Percentiles rank a stretch among this genome's conserved stretches.
Evolutionary conservation across 1,140 invertebrate genomes (phyloP).

Genomic region (Lepidurus packardi): DNA sequence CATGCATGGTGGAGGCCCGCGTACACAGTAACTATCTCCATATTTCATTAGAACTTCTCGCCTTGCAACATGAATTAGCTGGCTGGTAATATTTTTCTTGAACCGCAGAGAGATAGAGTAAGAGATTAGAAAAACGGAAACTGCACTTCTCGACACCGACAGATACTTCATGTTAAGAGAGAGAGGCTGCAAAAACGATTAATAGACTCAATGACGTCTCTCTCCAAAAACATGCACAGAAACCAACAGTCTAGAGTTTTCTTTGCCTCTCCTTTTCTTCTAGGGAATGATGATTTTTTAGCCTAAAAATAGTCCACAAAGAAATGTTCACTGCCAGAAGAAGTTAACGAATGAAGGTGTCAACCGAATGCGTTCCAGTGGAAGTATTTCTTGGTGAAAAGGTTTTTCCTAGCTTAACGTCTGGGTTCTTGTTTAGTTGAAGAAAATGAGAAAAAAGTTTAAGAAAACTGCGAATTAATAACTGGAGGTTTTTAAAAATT

Average conservation of each 20-base stretch:
- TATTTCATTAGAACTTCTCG: not conserved
- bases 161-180: not conserved
- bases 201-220: constrained; percentile 12
- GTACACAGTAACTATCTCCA: not conserved
- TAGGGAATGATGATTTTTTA: not conserved
- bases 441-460: too few relatives aligned
- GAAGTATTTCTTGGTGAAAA: too few relatives aligned
- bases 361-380: not conserved
- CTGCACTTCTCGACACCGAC: not conserved
- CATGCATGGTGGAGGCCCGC: too few relatives aligned
- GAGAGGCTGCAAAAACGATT: constrained; percentile 5
- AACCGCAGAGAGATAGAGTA: not conserved
- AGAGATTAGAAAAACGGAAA: constrained; percentile 14
- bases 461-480: too few relatives aligned
- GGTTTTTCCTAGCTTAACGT: too few relatives aligned
- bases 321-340: not conserved
- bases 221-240: not conserved
- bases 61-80: constrained; percentile 14
- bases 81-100: not conserved
- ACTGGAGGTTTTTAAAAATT: too few relatives aligned
- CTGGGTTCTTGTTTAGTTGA: too few relatives aligned
- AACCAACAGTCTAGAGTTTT: not conserved
- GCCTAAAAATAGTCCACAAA: not conserved
- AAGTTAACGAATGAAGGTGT: not conserved
- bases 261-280: constrained; percentile 4